Base-by-base conservation (phyloP, 2,888 invertebrate genomes). In the Agrotis segetum region DNA sequence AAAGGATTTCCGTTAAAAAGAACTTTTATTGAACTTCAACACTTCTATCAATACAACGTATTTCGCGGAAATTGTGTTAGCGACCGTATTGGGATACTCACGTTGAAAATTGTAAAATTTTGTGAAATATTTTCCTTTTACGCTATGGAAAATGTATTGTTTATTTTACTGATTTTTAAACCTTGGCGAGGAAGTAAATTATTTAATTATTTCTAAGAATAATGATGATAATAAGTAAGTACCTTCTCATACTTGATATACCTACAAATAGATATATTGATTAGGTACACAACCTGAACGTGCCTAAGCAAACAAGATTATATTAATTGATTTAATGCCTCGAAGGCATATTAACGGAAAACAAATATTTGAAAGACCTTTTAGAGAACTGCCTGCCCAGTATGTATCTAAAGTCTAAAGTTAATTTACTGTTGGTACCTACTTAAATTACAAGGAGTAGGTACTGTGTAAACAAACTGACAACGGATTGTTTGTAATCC, bases 1-100 rank as follows among this genome's bases (percentile, higher is more conserved):
- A 89, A 90, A 92, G 90, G 88, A 87, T 87, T 88, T 89, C 86
- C 89, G 85, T 84, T 40, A 40, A 87, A 87, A 88, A 88, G 86
- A 84, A 77, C 77, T 79, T 40, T 84, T 87, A 91, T 92, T 91
- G 91, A 90, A 88, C 87, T 81, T 75, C 64, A 67, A 44, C 55
- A 56, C 60, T 40, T 40, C 40, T 68, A 66, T 82, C 83, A 85
- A 85, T 85, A 80, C 64, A 44, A 61, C 58, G 75, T 73, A 74
- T 73, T 75, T 67, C 68, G 55, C 16, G 67, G 69, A 85, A 81
- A 83, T 83, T 76, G 62, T 75, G 49, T 84, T 81, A 84, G 82
- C 79, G 62, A 50, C 44, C 61, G 24, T 74, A 55, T 44, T 71
- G 58, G 66, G 59, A 72, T 40, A 34, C 34, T 34, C 60, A 21